phyloP scores from a whole-genome alignment of 2,797 vertebrate genomes.

The Pristis pectinata region DNA sequence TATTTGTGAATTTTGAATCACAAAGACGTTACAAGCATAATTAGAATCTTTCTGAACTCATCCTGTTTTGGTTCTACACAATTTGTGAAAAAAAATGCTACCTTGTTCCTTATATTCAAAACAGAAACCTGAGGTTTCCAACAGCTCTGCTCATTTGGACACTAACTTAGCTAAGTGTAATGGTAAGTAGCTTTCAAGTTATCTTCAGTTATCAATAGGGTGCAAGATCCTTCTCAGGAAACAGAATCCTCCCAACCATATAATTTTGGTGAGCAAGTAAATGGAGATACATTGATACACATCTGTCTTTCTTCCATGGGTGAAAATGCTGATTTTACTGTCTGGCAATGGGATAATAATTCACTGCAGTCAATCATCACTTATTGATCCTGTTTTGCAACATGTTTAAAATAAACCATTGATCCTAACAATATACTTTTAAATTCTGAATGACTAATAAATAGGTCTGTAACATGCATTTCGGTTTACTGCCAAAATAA shows the following conservation, averaged over 20 bases:
- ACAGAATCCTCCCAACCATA: constrained; percentile 22
- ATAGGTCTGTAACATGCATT: background rate
- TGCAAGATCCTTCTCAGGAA: constrained; percentile 19
- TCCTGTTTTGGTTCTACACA: background rate
- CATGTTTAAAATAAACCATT: background rate
- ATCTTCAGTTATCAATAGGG: constrained; percentile 29
- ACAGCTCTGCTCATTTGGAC: background rate
- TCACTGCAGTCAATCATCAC: constrained; percentile 8
- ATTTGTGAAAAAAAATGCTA: background rate
- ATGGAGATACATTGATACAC: constrained; percentile 4
- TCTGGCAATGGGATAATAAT: background rate
- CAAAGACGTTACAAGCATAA: background rate
- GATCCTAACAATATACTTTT: background rate
- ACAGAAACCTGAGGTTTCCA: background rate
- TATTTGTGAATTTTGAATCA: background rate
- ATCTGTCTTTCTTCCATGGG: constrained; percentile 2
- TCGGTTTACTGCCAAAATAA: background rate
- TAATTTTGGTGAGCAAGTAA: constrained; percentile 29
- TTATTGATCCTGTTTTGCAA: constrained; percentile 7
- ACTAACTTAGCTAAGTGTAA: constrained; percentile 16
- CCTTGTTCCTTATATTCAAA: background rate
- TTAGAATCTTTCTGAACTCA: background rate
- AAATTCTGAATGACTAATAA: constrained; percentile 24
- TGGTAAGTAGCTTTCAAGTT: constrained; percentile 14
- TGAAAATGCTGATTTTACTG: constrained; percentile 3